Evolutionary conservation across 2,888 invertebrate genomes (phyloP).

Genomic region (Peribatodes rhomboidaria): DNA sequence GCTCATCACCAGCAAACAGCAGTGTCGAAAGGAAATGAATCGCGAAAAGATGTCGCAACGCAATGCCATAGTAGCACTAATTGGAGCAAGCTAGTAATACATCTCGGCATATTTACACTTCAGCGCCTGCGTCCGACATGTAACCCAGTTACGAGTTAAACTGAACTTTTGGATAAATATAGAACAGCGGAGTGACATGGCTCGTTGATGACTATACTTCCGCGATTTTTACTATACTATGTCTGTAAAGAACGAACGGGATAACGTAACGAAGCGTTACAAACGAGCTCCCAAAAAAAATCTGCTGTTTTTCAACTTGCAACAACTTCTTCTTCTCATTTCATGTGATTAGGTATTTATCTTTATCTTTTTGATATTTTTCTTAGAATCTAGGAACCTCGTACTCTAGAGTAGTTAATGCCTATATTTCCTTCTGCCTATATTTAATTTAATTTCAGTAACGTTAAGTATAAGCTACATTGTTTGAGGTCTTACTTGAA

Average conservation of each 20-base stretch:
- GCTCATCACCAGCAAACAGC: neutral
- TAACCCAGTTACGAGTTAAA: conserved; percentile 60
- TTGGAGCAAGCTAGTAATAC: conserved; percentile 47
- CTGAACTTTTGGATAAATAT: conserved; percentile 63
- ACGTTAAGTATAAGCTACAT: too few species aligned
- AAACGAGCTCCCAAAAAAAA: neutral
- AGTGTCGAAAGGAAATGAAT: neutral
- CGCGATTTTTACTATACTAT: conserved; percentile 31
- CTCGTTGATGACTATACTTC: conserved; percentile 40
- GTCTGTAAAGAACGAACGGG: conserved; percentile 10
- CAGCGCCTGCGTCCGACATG: conserved; percentile 50
- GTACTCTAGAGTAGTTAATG: too few species aligned
- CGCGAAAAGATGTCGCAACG: conserved; percentile 11
- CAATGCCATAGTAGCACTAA: conserved; percentile 27
- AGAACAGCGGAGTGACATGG: conserved; percentile 60
- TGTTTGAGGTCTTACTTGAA: too few species aligned
- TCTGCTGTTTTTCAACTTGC: neutral
- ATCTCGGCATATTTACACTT: conserved; percentile 49
- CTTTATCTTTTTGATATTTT: too few species aligned
- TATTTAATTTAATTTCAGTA: too few species aligned
- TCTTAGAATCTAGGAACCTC: too few species aligned
- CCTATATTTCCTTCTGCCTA: too few species aligned
- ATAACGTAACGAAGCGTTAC: neutral
- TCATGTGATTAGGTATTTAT: too few species aligned
- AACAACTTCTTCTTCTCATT: too few species aligned